Percentiles rank a stretch among this genome's conserved stretches.
Conservation (phyloP, 2,888 invertebrate species). For the Ichneumoninae sp. region DNA sequence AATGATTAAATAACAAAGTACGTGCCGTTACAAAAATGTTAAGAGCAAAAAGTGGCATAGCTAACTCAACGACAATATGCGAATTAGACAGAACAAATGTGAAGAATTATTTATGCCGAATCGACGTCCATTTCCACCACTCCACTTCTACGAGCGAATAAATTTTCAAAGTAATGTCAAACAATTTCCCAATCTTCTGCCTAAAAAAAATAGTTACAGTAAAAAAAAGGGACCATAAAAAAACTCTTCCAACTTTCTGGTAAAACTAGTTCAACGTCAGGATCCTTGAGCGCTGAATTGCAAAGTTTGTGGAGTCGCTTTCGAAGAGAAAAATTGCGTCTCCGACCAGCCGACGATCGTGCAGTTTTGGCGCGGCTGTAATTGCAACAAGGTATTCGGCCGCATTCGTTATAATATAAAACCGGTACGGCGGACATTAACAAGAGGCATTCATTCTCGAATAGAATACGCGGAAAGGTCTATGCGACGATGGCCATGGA, state of each 20-base stretch:
- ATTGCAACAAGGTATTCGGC: constrained; percentile 18
- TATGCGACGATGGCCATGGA: constrained; percentile 48
- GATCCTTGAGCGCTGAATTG: neutral
- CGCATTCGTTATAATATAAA: constrained; percentile 42
- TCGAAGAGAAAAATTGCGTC: neutral
- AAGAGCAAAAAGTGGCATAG: no score
- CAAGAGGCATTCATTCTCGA: constrained; percentile 56
- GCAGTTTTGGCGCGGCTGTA: neutral
- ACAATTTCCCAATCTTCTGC: neutral
- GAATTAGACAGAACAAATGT: no score
- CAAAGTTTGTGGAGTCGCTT: neutral
- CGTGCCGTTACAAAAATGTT: no score
- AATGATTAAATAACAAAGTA: no score
- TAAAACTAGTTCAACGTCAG: neutral
- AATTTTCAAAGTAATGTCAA: neutral
- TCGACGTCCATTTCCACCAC: no score
- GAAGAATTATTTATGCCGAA: no score
- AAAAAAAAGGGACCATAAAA: neutral
- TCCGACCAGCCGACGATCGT: neutral
- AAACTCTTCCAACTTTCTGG: neutral
- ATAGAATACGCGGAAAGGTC: constrained; percentile 57
- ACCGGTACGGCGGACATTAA: constrained; percentile 45
- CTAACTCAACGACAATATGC: no score
- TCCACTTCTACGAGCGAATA: neutral
- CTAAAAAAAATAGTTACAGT: neutral